Percentiles rank a stretch among this genome's conserved stretches.
Evolutionary conservation across 2,888 invertebrate species (phyloP).

Genomic region (Trichacis sp.): DNA sequence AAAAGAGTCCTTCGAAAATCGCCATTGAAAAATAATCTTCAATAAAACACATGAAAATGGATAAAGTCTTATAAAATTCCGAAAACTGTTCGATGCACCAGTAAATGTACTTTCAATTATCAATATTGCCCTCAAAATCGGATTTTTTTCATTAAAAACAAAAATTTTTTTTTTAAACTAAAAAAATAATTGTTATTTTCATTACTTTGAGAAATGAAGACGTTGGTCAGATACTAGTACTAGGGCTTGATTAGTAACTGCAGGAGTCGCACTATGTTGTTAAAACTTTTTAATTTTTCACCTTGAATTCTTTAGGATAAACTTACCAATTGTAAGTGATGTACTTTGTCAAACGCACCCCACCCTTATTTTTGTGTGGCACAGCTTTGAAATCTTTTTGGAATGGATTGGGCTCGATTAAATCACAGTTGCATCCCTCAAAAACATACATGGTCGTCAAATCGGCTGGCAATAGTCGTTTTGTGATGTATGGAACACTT

Average conservation of each 20-base stretch:
- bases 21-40: no score
- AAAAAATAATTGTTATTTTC: background rate
- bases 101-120: background rate
- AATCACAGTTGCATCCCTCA: constrained; percentile 56
- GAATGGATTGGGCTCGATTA: constrained; percentile 79
- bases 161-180: no score
- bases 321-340: constrained; percentile 83
- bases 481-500: constrained; percentile 81
- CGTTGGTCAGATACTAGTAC: no score
- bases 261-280: no score
- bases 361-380: constrained; percentile 82
- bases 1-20: no score
- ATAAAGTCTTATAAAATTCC: constrained; percentile 5
- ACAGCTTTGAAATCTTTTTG: constrained; percentile 74
- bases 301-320: constrained; percentile 24
- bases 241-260: no score
- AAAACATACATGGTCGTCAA: constrained; percentile 80
- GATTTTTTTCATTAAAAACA: no score
- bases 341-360: constrained; percentile 83
- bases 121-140: no score
- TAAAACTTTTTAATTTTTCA: background rate
- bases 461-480: constrained; percentile 87
- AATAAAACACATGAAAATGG: no score
- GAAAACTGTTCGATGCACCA: no score
- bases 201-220: background rate